These are phyloP conservation scores for Heterocephalus glaber DNA, from an alignment of 2,113 vertebrate species.

Conservation along the genomic window DNA sequence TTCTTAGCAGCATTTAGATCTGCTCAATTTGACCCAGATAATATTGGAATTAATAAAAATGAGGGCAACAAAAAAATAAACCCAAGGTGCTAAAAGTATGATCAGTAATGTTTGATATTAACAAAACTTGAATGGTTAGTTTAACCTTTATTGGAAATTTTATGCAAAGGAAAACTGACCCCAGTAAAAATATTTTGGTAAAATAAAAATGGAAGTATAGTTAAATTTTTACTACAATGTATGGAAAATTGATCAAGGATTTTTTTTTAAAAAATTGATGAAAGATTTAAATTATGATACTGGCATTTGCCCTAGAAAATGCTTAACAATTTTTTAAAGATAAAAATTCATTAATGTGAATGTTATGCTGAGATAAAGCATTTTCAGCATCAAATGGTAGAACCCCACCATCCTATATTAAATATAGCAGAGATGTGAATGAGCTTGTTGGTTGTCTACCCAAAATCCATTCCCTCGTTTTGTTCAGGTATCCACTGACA, in stretches of 20 bases:
- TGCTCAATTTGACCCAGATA: neutral
- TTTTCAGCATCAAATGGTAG: neutral
- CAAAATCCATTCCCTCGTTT: neutral
- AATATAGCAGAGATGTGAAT: neutral
- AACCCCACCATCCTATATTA: neutral
- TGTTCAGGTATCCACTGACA: neutral
- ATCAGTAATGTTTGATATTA: neutral
- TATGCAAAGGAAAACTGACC: neutral
- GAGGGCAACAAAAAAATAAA: neutral
- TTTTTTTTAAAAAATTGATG: neutral
- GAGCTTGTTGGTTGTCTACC: neutral
- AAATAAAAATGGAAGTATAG: conserved; percentile 2
- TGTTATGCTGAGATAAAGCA: neutral
- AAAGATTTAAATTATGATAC: neutral
- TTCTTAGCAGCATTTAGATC: neutral
- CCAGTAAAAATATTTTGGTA: conserved; percentile 15
- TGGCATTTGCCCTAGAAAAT: neutral
- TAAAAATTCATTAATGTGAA: neutral
- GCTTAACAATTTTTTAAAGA: neutral
- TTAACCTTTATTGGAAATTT: neutral
- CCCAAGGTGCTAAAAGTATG: neutral
- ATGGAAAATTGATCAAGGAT: conserved; percentile 7
- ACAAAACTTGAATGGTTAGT: neutral
- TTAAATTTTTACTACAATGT: neutral
- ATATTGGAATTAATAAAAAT: conserved; percentile 33